These are phyloP conservation scores for Congeria kusceri DNA, from an alignment of 2,888 invertebrate genomes.

Conservation along the genomic window DNA sequence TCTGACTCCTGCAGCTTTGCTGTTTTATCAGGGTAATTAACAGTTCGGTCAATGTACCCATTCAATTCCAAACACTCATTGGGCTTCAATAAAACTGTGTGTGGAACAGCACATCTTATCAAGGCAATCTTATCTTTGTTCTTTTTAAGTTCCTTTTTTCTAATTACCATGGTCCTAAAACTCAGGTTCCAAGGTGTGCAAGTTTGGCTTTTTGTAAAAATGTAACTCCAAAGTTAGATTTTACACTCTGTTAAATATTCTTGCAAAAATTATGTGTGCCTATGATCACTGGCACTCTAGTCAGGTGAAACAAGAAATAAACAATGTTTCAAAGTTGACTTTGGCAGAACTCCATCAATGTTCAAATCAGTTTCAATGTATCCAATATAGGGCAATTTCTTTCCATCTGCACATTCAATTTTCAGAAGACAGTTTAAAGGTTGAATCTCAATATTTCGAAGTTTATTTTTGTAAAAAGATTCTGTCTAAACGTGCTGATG, in stretches of 20 bases:
- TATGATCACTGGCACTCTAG: no score
- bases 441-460: background rate
- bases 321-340: background rate
- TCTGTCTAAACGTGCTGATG: slow-evolving; percentile 26
- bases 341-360: background rate
- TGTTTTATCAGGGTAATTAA: slow-evolving; percentile 36
- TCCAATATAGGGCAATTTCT: slow-evolving; percentile 31
- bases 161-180: no score
- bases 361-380: slow-evolving; percentile 14
- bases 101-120: no score
- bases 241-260: no score
- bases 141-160: no score
- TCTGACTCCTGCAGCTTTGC: slow-evolving; percentile 46
- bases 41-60: slow-evolving; percentile 38
- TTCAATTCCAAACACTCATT: background rate
- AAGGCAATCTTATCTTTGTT: no score
- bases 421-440: slow-evolving; percentile 12
- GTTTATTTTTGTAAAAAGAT: slow-evolving; percentile 13
- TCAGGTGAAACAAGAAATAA: slow-evolving; percentile 34
- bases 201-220: no score
- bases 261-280: no score
- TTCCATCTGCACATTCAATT: slow-evolving; percentile 45
- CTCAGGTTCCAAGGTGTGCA: no score
- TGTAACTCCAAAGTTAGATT: no score
- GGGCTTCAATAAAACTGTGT: background rate